A percentile compares a stretch with the other conserved stretches of the same genome.
phyloP scores from a whole-genome alignment of 30 jellyfish, hydroid and myxozoan genomes.

The Haliclystus octoradiatus region DNA sequence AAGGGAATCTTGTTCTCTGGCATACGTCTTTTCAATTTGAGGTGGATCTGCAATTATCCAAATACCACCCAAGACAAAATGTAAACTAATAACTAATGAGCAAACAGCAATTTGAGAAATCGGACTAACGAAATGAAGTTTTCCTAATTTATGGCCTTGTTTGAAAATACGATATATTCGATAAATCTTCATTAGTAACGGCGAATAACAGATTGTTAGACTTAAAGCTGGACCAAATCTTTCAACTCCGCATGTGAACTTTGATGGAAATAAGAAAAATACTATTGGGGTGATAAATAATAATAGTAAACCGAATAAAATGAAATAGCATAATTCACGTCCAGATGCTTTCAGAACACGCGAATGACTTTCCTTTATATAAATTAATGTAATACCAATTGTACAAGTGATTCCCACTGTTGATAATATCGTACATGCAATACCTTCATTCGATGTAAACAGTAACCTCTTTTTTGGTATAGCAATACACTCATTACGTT shows the following conservation, averaged over 20 bases:
- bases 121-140: constrained; percentile 73
- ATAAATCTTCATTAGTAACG: constrained; percentile 54
- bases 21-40: constrained; percentile 38
- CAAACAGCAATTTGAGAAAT: constrained; percentile 54
- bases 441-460: not conserved
- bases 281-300: constrained; percentile 43
- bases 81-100: constrained; percentile 34
- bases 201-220: constrained; percentile 61
- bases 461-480: constrained; percentile 6
- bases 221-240: constrained; percentile 48
- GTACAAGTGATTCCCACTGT: too few relatives aligned
- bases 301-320: constrained; percentile 52
- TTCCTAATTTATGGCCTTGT: constrained; percentile 47
- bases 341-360: constrained; percentile 69
- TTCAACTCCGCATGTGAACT: constrained; percentile 41
- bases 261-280: constrained; percentile 46
- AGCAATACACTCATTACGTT: constrained; percentile 17
- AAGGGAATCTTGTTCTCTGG: constrained; percentile 42
- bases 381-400: constrained; percentile 38
- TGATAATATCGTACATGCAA: constrained; percentile 27
- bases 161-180: constrained; percentile 71
- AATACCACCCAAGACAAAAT: constrained; percentile 35
- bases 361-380: constrained; percentile 30
- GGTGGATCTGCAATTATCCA: constrained; percentile 45
- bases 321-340: constrained; percentile 68